Conservation (phyloP, 2,113 vertebrate genomes). For the Macquaria ambigua region DNA sequence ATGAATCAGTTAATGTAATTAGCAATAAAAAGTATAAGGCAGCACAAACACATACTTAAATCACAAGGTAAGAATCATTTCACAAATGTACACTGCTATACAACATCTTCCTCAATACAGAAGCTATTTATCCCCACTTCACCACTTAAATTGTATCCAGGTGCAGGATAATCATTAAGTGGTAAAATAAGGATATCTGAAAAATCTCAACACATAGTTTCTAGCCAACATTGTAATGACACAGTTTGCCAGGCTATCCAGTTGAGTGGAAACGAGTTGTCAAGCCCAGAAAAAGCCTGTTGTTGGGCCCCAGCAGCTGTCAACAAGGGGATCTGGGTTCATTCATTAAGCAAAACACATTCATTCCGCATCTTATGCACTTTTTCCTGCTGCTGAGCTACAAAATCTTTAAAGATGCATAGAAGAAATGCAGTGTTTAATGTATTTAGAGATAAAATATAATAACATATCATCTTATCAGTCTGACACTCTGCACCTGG, state of each 20-base stretch:
- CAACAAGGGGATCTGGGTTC: constrained; percentile 33
- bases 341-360: constrained; percentile 24
- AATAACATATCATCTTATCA: background rate
- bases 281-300: constrained; percentile 18
- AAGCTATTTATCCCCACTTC: background rate
- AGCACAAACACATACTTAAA: too few relatives aligned
- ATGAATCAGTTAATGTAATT: background rate
- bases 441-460: background rate
- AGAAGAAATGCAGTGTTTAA: background rate
- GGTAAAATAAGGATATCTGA: background rate
- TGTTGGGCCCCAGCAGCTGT: constrained; percentile 53
- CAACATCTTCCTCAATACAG: background rate
- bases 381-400: background rate
- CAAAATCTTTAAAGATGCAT: background rate
- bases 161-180: background rate
- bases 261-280: constrained; percentile 32
- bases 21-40: background rate
- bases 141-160: background rate
- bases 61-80: background rate
- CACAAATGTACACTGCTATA: too few relatives aligned
- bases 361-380: background rate
- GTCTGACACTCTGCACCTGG: background rate
- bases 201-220: background rate
- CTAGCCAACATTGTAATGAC: constrained; percentile 16
- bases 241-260: background rate